Percentiles rank a stretch among this genome's conserved stretches.
phyloP scores from a whole-genome alignment of 2,888 invertebrate genomes.

The Cataglyphis livida region DNA sequence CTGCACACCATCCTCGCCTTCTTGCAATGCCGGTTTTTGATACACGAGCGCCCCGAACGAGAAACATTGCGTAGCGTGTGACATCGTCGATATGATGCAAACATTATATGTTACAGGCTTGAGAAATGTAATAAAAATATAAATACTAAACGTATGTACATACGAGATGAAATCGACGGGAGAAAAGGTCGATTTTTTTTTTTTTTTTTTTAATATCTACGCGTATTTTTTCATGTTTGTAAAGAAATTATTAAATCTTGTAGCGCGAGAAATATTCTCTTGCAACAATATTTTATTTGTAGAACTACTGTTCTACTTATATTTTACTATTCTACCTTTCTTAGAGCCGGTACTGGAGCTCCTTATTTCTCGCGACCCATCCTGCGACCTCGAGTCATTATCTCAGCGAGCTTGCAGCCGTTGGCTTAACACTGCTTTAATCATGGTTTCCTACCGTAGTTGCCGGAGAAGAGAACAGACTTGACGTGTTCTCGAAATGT shows the following conservation, averaged over 20 bases:
- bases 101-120: neutral
- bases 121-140: neutral
- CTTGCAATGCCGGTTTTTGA: neutral
- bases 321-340: neutral
- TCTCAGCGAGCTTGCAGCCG: conserved; percentile 54
- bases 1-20: neutral
- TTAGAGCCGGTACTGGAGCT: conserved; percentile 7
- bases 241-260: neutral
- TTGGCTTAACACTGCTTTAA: conserved; percentile 72
- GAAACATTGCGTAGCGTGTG: conserved; percentile 12
- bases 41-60: neutral
- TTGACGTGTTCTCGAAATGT: conserved; percentile 9
- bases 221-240: neutral
- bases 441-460: conserved; percentile 72
- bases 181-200: conserved; percentile 13
- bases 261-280: neutral
- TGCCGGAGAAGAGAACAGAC: conserved; percentile 51
- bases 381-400: conserved; percentile 57
- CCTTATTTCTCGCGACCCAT: conserved; percentile 3
- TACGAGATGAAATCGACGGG: neutral
- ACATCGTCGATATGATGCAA: neutral
- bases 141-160: neutral
- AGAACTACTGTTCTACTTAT: neutral
- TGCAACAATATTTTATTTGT: neutral
- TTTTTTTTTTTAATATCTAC: neutral